A percentile compares a stretch with the other conserved stretches of the same genome.
These are phyloP conservation scores for Sparidentex hasta DNA, from an alignment of 2,797 vertebrate genomes.

Conservation along the genomic window DNA sequence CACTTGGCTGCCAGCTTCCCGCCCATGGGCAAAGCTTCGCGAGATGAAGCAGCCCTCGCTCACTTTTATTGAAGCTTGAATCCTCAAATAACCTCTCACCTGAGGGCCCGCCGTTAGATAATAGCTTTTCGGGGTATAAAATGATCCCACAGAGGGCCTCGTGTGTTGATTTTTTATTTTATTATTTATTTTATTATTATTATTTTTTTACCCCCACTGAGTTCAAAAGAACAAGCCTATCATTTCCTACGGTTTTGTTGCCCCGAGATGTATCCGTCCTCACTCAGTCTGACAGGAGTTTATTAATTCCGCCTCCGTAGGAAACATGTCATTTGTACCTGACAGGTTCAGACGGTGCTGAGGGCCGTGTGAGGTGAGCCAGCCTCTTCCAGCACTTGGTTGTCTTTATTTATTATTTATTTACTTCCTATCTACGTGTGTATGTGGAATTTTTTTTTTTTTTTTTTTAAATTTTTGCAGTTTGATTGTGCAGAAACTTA, in stretches of 20 bases:
- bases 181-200: too few relatives aligned
- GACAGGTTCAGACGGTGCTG: conserved; percentile 53
- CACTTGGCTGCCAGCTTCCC: conserved; percentile 48
- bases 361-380: conserved; percentile 73
- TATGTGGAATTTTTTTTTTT: too few relatives aligned
- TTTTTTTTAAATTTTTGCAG: not conserved
- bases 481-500: not conserved
- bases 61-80: conserved; percentile 15
- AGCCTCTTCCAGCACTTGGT: conserved; percentile 22
- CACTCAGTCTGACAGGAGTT: conserved; percentile 74
- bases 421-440: not conserved
- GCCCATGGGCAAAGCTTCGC: conserved; percentile 66
- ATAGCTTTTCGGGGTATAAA: conserved; percentile 43
- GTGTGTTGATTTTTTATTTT: conserved; percentile 18
- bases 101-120: not conserved
- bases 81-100: conserved; percentile 67
- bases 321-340: conserved; percentile 63
- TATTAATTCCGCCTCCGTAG: conserved; percentile 68
- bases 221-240: conserved; percentile 47
- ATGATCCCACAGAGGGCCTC: conserved; percentile 26
- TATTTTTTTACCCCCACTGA: too few relatives aligned
- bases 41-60: conserved; percentile 43
- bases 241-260: conserved; percentile 55
- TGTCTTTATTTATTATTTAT: not conserved
- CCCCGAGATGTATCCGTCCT: conserved; percentile 66